Base-by-base conservation (phyloP, 2,113 vertebrate genomes). In the Odocoileus hemionus region DNA sequence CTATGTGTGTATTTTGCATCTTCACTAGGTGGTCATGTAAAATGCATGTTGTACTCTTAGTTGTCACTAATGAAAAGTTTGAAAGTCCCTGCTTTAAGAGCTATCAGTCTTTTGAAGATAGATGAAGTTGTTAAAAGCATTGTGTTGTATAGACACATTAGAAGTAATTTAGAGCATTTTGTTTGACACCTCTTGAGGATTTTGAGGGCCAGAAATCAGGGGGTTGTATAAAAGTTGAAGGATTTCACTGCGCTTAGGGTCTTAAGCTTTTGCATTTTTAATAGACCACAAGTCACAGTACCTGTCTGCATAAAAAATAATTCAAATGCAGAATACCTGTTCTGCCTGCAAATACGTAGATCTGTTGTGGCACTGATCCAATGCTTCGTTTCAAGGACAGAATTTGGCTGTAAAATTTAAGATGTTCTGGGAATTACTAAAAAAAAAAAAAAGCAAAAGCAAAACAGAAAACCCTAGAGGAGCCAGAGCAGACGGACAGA, bases 401-500 rank as follows among this genome's bases (percentile, higher is more conserved):
- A 84, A 67, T 52, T 57, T 78, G 60, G 30, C 86, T 96, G 19
- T 89, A 67, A 95, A 86, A 74, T 79, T 60, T 74, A 89, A 83
- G 39, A 6, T 60, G 19, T 64, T 11, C 57, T 95, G 54, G 61
- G 93, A 91, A 85, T 88, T 84, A 80, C 85, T 97, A 25, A 90
- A 96, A 89, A 92, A 54, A 76, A 76, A 96, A 57, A 86, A 94
- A 39, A 76, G 55, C 57, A 79, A 60, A 92, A 89, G 55, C 58
- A 78, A 70, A 93, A 90, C 89, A 47, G 19, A 84, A 89, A 45
- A 88, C 25, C 14, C 11, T 15, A 33, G 14, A 60, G 86, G 58
- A 87, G 14, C 58, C 91, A 91, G 83, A 96, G 47, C 47, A 93
- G 84, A 23, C 45, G 33, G 43, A 82, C 54, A 88, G 64, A 92